These are phyloP conservation scores for Trachymyrmex cornetzi DNA, from an alignment of 1,140 invertebrate genomes.

Conservation along the genomic window DNA sequence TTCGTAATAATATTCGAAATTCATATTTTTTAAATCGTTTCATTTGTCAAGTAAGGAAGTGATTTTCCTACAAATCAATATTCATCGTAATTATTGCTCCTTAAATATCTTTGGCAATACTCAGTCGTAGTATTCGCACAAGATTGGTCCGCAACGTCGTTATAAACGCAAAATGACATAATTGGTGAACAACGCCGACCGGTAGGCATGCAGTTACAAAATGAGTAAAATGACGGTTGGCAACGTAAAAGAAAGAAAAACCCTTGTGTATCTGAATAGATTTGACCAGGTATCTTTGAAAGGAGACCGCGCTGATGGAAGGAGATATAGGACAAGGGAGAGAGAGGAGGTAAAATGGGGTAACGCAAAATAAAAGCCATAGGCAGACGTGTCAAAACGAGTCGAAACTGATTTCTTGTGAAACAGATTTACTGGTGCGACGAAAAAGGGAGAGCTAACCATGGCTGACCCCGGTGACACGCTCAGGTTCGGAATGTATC, in stretches of 20 bases:
- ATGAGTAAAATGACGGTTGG: background rate
- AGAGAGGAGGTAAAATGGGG: background rate
- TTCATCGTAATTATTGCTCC: background rate
- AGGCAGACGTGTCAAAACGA: no score
- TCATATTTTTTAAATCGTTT: no score
- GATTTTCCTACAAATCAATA: background rate
- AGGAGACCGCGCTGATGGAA: conserved; percentile 16
- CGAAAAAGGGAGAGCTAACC: conserved; percentile 43
- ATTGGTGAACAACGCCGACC: conserved; percentile 1
- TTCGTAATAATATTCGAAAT: no score
- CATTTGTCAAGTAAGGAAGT: no score
- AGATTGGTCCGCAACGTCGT: background rate
- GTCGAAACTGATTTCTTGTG: background rate
- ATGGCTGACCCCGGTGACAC: conserved; percentile 75
- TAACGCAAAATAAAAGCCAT: no score
- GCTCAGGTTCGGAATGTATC: conserved; percentile 76
- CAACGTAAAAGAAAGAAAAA: conserved; percentile 4
- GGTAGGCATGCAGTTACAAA: background rate
- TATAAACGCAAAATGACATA: conserved; percentile 11
- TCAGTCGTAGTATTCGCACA: background rate
- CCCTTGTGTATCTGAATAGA: conserved; percentile 11
- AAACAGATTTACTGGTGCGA: conserved; percentile 71
- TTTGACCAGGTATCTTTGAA: conserved; percentile 6
- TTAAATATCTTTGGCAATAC: background rate
- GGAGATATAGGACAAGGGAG: no score